phyloP scores from a whole-genome alignment of 1,140 invertebrate genomes.

The Plectrocnemia conspersa region DNA sequence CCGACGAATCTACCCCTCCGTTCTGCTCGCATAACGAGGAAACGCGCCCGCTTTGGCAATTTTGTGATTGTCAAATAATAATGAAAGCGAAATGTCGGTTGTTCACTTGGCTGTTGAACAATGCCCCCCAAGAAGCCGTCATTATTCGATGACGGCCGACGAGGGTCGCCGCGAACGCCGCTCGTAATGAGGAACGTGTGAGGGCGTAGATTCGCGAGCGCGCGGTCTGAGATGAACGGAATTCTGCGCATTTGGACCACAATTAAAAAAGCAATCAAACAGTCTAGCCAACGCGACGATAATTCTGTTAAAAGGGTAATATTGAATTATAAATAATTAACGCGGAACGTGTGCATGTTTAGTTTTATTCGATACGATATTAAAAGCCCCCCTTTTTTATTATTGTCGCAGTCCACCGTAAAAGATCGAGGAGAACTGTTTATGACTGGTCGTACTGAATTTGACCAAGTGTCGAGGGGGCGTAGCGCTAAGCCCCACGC shows the following conservation, averaged over 20 bases:
- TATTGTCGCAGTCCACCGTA: too few species aligned
- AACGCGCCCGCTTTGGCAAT: constrained; percentile 10
- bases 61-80: constrained; percentile 28
- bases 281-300: too few species aligned
- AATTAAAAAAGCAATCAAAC: too few species aligned
- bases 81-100: constrained; percentile 27
- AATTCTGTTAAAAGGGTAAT: too few species aligned
- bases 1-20: constrained; percentile 9
- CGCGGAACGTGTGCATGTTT: too few species aligned
- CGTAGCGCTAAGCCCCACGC: constrained; percentile 21
- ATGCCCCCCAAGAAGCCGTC: constrained; percentile 16
- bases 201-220: not conserved
- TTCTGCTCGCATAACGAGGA: constrained; percentile 8
- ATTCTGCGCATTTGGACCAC: not conserved
- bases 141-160: constrained; percentile 13
- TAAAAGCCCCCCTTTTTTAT: too few species aligned
- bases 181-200: not conserved
- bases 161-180: not conserved
- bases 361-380: too few species aligned
- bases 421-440: too few species aligned
- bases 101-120: constrained; percentile 28
- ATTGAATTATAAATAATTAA: too few species aligned
- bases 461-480: constrained; percentile 8
- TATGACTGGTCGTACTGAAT: constrained; percentile 2
- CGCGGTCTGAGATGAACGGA: not conserved